Evolutionary conservation across 2,797 vertebrate species (phyloP).

Genomic region (Lemur catta): DNA sequence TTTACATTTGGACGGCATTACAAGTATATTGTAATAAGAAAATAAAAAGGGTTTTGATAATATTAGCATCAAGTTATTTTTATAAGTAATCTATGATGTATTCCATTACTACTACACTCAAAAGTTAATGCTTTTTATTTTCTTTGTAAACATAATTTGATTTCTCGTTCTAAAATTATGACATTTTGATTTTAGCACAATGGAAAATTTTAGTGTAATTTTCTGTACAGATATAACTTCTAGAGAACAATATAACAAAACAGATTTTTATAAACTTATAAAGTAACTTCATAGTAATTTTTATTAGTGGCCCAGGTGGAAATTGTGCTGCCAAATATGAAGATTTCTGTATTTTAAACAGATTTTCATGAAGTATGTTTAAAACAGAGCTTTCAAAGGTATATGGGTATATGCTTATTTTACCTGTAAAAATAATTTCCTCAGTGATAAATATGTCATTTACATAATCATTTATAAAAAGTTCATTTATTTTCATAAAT

Average conservation of each 20-base stretch:
- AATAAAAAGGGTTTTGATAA: background rate
- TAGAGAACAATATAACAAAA: background rate
- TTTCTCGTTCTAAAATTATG: background rate
- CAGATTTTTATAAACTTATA: background rate
- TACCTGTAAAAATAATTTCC: background rate
- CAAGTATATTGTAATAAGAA: background rate
- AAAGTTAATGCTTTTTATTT: background rate
- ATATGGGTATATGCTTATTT: background rate
- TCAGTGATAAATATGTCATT: background rate
- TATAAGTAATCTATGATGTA: background rate
- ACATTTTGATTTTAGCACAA: background rate
- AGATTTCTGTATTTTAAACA: background rate
- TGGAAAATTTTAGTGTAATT: background rate
- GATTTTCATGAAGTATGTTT: background rate
- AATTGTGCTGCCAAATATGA: background rate
- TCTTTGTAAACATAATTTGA: background rate
- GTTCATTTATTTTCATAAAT: background rate
- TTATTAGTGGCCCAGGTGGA: background rate
- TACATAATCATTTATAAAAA: background rate
- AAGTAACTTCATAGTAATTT: background rate
- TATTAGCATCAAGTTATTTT: background rate
- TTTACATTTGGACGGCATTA: background rate
- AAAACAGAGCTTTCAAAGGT: background rate
- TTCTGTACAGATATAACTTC: background rate
- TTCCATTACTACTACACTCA: background rate